Conservation (phyloP, 2,888 invertebrate species). For the Ormia ochracea region DNA sequence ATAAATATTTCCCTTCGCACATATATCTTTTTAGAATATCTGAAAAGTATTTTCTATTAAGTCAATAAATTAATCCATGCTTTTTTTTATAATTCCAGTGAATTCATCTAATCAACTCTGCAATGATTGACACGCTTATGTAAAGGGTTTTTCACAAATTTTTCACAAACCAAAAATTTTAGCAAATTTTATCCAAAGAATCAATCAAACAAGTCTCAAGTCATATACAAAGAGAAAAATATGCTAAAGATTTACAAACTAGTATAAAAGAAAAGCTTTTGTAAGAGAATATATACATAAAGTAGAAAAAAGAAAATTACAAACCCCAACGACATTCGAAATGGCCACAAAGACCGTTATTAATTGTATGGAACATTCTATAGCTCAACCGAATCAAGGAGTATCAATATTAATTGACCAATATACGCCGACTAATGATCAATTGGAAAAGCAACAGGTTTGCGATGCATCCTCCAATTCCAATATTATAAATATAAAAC, state of each 20-base stretch:
- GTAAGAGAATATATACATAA: not conserved
- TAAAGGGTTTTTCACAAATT: not conserved
- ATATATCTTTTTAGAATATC: too few relatives aligned
- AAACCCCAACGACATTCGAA: conserved; percentile 5
- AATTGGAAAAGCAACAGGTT: conserved; percentile 28
- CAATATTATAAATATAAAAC: conserved; percentile 61
- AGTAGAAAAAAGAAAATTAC: not conserved
- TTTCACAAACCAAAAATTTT: conserved; percentile 33
- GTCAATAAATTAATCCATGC: too few relatives aligned
- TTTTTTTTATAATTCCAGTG: conserved; percentile 26
- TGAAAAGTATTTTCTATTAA: too few relatives aligned
- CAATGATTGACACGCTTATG: not conserved
- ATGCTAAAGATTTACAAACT: conserved; percentile 11
- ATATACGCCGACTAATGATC: conserved; percentile 33
- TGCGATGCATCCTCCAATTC: conserved; percentile 21
- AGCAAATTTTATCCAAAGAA: conserved; percentile 39
- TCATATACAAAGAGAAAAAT: not conserved
- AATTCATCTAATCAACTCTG: not conserved
- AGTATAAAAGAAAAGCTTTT: conserved; percentile 6
- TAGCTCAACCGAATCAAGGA: conserved; percentile 50
- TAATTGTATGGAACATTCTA: conserved; percentile 57
- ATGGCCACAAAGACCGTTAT: conserved; percentile 66
- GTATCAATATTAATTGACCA: conserved; percentile 66
- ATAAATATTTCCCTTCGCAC: too few relatives aligned
- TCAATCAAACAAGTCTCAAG: conserved; percentile 8